Evolutionary conservation across 2,888 invertebrate species (phyloP).

Genomic region (Lycia hirtaria): DNA sequence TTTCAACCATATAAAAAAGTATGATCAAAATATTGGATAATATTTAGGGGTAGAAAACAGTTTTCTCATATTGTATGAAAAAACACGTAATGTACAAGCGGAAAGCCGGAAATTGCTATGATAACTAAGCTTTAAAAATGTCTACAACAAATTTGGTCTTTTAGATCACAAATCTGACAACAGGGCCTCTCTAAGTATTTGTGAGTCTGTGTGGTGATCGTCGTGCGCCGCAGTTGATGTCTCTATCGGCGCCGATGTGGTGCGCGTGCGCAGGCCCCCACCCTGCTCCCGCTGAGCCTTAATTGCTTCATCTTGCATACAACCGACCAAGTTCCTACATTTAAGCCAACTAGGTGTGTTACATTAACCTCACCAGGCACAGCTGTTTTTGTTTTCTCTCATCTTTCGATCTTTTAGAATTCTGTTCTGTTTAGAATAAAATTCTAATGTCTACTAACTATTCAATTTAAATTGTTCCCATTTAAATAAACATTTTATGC

Average conservation of each 20-base stretch:
- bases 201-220: slow-evolving; percentile 36
- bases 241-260: slow-evolving; percentile 78
- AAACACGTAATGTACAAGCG: too few relatives aligned
- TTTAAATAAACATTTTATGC: not conserved
- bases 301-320: slow-evolving; percentile 84
- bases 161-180: not conserved
- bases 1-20: too few relatives aligned
- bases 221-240: slow-evolving; percentile 73
- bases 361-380: slow-evolving; percentile 63
- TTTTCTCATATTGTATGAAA: too few relatives aligned
- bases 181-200: slow-evolving; percentile 34
- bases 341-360: slow-evolving; percentile 61
- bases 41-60: too few relatives aligned
- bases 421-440: slow-evolving; percentile 23
- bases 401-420: slow-evolving; percentile 29
- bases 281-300: slow-evolving; percentile 71
- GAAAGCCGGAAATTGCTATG: too few relatives aligned
- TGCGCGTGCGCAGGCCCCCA: slow-evolving; percentile 73
- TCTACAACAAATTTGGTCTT: not conserved
- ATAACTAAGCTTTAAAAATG: too few relatives aligned
- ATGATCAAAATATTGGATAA: too few relatives aligned
- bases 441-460: slow-evolving; percentile 24
- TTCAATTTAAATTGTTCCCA: not conserved
- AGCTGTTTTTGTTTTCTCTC: slow-evolving; percentile 61
- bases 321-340: slow-evolving; percentile 71